phyloP scores from a whole-genome alignment of 2,888 invertebrate genomes.

The Clusia tigrina region DNA sequence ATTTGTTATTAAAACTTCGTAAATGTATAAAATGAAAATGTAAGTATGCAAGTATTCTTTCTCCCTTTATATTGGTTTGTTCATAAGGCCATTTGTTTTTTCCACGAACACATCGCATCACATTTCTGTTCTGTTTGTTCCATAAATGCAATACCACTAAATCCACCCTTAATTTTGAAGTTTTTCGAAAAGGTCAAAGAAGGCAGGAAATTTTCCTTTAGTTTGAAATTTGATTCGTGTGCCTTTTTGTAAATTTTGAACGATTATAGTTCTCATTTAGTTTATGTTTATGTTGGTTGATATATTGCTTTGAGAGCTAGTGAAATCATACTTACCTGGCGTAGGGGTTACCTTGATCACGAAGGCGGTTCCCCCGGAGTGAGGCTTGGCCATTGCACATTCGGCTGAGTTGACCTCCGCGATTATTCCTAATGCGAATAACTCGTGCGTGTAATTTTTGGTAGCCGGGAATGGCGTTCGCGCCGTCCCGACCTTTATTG shows the following conservation, averaged over 20 bases:
- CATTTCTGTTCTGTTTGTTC: too few species aligned
- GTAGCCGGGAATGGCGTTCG: constrained; percentile 71
- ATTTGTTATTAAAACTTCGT: too few species aligned
- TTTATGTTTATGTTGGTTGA: background rate
- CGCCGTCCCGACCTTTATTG: constrained; percentile 67
- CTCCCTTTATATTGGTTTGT: too few species aligned
- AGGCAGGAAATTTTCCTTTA: background rate
- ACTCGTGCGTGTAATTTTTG: constrained; percentile 52
- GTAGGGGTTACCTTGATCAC: constrained; percentile 58
- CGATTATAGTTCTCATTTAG: background rate
- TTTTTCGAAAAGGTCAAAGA: too few species aligned
- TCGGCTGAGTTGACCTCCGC: constrained; percentile 53
- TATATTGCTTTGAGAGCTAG: background rate
- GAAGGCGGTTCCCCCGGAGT: constrained; percentile 46
- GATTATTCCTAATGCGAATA: constrained; percentile 54
- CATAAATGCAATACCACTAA: too few species aligned
- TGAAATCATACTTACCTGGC: constrained; percentile 51
- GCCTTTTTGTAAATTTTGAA: too few species aligned
- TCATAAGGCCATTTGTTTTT: too few species aligned
- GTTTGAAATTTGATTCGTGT: background rate
- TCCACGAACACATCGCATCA: too few species aligned
- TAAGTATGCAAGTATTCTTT: too few species aligned
- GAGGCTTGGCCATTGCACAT: constrained; percentile 9
- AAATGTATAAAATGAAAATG: too few species aligned
- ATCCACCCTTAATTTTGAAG: too few species aligned